Base-by-base conservation (phyloP, 2,113 vertebrate species). In the Sciurus niger region DNA sequence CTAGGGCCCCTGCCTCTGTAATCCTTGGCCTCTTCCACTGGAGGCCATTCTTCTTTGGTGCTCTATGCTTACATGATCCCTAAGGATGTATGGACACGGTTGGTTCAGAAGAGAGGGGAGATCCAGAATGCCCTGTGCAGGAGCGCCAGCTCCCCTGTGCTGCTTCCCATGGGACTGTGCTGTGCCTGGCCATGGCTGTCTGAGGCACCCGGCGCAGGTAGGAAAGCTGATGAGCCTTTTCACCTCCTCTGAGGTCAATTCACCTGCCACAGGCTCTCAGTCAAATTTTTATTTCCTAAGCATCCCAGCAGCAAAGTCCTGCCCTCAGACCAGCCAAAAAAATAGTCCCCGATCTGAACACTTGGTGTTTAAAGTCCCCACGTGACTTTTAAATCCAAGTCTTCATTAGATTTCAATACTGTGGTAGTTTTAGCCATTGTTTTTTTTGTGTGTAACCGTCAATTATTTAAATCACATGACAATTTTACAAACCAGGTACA, bases 341-440 rank as follows among this genome's bases (percentile, higher is more conserved):
- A 25, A 25, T 97, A 98, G 97, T 97, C 98, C 98, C 98, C 68
- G 53, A 98, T 95, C 97, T 88, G 97, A 98, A 98, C 98, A 98
- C 98, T 98, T 98, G 98, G 98, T 98, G 97, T 98, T 98, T 98
- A 94, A 97, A 98, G 97, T 98, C 72, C 97, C 96, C 96, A 93
- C 70, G 88, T 68, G 98, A 98, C 97, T 98, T 98, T 90, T 96
- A 86, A 98, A 97, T 67, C 97, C 97, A 95, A 98, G 93, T 97
- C 97, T 97, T 97, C 96, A 96, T 95, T 97, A 96, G 96, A 94
- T 97, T 98, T 98, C 97, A 93, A 85, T 91, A 67, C 89, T 70
- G 97, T 97, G 97, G 98, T 98, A 98, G 98, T 91, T 98, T 98
- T 98, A 96, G 97, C 98, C 95, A 55, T 95, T 96, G 67, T 93